phyloP scores from a whole-genome alignment of 2,888 invertebrate genomes.

The Brachypalpus laphriformis region DNA sequence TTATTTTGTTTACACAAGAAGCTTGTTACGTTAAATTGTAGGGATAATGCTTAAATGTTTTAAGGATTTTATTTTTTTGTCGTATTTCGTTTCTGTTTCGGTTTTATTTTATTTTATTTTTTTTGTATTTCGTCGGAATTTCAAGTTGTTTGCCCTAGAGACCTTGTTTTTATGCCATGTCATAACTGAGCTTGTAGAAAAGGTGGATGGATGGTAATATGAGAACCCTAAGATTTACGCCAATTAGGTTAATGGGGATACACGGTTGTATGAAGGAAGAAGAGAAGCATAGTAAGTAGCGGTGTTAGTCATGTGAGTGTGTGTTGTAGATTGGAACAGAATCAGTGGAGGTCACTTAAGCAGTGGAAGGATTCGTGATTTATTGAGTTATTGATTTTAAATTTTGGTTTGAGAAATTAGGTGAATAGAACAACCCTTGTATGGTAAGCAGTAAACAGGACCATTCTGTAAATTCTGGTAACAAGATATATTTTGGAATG shows the following conservation, averaged over 20 bases:
- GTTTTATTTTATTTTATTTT: constrained; percentile 13
- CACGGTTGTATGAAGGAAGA: constrained; percentile 11
- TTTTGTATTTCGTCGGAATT: constrained; percentile 47
- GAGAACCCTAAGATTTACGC: constrained; percentile 67
- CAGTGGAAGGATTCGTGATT: constrained; percentile 29
- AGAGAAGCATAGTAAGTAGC: constrained; percentile 5
- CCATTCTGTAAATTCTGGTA: background rate
- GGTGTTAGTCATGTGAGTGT: background rate
- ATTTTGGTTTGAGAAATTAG: background rate
- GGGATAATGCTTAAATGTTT: constrained; percentile 71
- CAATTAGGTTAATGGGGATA: constrained; percentile 72
- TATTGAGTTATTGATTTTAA: constrained; percentile 30
- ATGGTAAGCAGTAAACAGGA: background rate
- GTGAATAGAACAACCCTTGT: background rate
- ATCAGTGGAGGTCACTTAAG: constrained; percentile 4
- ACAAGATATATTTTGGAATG: background rate
- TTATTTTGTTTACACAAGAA: constrained; percentile 59
- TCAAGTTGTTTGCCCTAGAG: constrained; percentile 67
- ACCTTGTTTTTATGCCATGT: constrained; percentile 64
- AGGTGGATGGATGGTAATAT: constrained; percentile 43
- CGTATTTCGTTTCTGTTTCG: constrained; percentile 24
- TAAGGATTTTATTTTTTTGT: constrained; percentile 58
- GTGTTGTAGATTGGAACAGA: background rate
- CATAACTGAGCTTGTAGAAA: constrained; percentile 44
- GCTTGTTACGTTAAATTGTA: constrained; percentile 73